phyloP scores from a whole-genome alignment of 2,888 invertebrate genomes.

The Brachylomia viminalis region DNA sequence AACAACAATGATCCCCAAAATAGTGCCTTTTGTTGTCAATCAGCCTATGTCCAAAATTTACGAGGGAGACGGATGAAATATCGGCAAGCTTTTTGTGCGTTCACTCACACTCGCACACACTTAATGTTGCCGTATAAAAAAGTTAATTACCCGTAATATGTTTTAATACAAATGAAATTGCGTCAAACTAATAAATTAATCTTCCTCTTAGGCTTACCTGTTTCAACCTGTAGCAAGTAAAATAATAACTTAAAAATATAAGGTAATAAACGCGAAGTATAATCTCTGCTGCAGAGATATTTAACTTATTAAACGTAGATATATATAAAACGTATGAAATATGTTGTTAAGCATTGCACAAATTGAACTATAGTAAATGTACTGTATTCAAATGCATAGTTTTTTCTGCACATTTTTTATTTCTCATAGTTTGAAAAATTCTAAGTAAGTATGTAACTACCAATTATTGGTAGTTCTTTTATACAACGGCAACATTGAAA shows the following conservation, averaged over 20 bases:
- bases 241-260: background rate
- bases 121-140: constrained; percentile 70
- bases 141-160: constrained; percentile 4
- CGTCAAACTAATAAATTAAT: background rate
- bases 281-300: background rate
- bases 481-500: background rate
- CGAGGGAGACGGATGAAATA: constrained; percentile 86
- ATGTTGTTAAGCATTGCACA: background rate
- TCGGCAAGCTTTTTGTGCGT: constrained; percentile 82
- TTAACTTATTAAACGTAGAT: background rate
- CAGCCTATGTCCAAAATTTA: constrained; percentile 85
- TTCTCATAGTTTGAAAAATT: background rate
- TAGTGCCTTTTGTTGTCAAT: constrained; percentile 92
- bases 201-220: background rate
- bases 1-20: constrained; percentile 83
- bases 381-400: background rate
- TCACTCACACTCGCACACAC: constrained; percentile 69
- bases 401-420: background rate
- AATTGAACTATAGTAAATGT: background rate
- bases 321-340: background rate
- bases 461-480: background rate
- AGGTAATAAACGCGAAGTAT: background rate
- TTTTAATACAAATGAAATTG: background rate
- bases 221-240: background rate
- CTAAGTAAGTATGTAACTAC: background rate